Base-by-base conservation (phyloP, 2,888 invertebrate genomes). In the Pammene fasciana region DNA sequence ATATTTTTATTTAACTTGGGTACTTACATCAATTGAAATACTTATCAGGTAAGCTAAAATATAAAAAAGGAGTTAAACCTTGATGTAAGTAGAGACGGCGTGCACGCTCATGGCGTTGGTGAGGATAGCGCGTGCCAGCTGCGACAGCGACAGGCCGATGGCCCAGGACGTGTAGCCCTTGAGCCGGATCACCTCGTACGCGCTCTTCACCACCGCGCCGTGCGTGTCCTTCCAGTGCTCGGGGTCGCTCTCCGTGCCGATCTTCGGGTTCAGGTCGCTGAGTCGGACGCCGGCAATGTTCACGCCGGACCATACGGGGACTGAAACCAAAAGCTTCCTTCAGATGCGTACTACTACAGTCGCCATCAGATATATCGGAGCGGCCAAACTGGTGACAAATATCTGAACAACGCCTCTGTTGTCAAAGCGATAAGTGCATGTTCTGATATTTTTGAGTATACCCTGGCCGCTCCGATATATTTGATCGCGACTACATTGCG, bases 91-190 rank as follows among this genome's bases (percentile, higher is more conserved):
- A 7, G 97, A 96, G 0, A 97, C 95, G 0, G 97, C 95, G 70
- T 96, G 96, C 45, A 97, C 94, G 78, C 95, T 95, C 82, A 94
- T 94, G 0, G 95, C 94, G 81, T 97, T 97, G 72, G 94, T 93
- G 67, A 97, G 86, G 67, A 97, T 94, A 48, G 95, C 94, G 61
- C 94, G 93, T n/a, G 94, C 94, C 55, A 98, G 87, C 72, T 95
- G 93, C 0, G 97, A 93, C 7, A 96, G 94, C 77, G 97, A 96
- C 50, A 97, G 93, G 1, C 97, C 97, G 75, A 97, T 97, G 10
- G 97, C 97, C 97, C 97, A 97, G 18, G 97, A 97, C 0, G 97
- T 98, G 90, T 97, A 97, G 5, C 97, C 97, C 90, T 98, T 98
- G 78, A 97, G 92, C 82, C 94, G 95, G 87, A 97, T 97, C 46